These are phyloP conservation scores for Dolomedes plantarius DNA, from an alignment of 2,888 invertebrate species.

Conservation along the genomic window DNA sequence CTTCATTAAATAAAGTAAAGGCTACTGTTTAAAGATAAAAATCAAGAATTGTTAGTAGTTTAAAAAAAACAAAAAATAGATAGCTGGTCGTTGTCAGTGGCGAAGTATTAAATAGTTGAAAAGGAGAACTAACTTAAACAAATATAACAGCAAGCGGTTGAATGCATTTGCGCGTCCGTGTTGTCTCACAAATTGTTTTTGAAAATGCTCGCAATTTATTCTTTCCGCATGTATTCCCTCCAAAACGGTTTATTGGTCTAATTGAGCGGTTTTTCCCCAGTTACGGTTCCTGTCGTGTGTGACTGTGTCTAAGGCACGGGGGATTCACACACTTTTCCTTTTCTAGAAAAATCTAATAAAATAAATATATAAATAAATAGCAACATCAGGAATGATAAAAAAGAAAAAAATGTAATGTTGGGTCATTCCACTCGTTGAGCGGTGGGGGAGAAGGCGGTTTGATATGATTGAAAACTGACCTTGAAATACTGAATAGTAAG, in stretches of 20 bases:
- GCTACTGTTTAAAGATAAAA: too few species aligned
- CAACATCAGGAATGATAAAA: slow-evolving; percentile 17
- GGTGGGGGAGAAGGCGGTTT: slow-evolving; percentile 23
- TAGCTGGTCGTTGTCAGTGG: too few species aligned
- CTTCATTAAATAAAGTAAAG: too few species aligned
- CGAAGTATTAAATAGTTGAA: too few species aligned
- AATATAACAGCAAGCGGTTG: too few species aligned
- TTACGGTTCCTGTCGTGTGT: slow-evolving; percentile 40
- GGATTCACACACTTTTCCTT: slow-evolving; percentile 27
- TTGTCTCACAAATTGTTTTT: too few species aligned
- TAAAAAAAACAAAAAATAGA: too few species aligned
- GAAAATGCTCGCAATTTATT: too few species aligned
- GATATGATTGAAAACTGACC: slow-evolving; percentile 67
- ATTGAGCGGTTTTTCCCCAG: background rate
- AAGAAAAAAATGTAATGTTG: slow-evolving; percentile 42
- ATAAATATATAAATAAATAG: slow-evolving; percentile 8
- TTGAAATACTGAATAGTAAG: slow-evolving; percentile 69
- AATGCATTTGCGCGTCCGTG: too few species aligned
- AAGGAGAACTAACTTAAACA: too few species aligned
- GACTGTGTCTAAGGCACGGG: slow-evolving; percentile 15
- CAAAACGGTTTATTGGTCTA: slow-evolving; percentile 5
- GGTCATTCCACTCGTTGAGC: slow-evolving; percentile 49
- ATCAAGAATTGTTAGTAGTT: too few species aligned
- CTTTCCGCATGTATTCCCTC: background rate
- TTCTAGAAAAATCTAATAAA: slow-evolving; percentile 16